These are phyloP conservation scores for Cygnus atratus DNA, from an alignment of 2,113 vertebrate genomes.

Conservation along the genomic window DNA sequence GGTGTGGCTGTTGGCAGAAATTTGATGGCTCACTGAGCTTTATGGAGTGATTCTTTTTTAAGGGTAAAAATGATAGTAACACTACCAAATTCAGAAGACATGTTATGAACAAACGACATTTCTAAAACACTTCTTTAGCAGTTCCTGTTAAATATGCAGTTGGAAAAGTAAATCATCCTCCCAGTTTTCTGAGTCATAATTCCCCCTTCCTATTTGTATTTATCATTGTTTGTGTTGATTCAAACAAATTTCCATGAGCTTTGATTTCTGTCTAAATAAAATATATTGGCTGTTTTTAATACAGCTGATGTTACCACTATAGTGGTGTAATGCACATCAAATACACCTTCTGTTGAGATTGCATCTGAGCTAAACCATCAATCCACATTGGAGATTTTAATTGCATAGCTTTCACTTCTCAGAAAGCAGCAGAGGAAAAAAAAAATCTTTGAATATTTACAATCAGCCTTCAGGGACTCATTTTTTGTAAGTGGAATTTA, in stretches of 20 bases:
- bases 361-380: not conserved
- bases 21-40: not conserved
- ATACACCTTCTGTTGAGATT: not conserved
- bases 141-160: not conserved
- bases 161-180: not conserved
- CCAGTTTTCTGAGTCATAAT: not conserved
- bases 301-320: not conserved
- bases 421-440: not conserved
- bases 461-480: not conserved
- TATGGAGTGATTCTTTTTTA: not conserved
- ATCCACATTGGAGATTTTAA: not conserved
- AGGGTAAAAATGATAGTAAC: not conserved
- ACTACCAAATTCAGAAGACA: not conserved
- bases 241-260: not conserved
- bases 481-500: not conserved
- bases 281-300: not conserved
- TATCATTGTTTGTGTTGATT: not conserved
- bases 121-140: not conserved
- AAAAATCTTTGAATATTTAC: not conserved
- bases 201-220: not conserved
- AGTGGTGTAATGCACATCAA: not conserved
- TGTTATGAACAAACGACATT: not conserved
- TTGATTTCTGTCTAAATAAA: conserved; percentile 6
- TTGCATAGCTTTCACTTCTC: not conserved
- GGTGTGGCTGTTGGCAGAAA: not conserved